Evolutionary conservation across 2,888 invertebrate genomes (phyloP).

Genomic region (Coronaproctus castanopsis): DNA sequence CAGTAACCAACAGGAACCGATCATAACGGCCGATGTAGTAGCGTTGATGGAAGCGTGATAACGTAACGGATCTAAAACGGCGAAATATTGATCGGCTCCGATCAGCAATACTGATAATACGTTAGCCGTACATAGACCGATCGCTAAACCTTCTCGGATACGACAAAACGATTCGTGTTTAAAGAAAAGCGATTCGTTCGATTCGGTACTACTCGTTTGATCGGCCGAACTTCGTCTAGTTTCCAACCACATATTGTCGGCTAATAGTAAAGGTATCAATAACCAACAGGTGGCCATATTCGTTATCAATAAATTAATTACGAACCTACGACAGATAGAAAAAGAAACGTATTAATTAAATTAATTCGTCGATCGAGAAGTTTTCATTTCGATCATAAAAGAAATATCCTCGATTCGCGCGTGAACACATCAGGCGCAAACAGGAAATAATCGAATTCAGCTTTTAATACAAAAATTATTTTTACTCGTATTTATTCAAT

Average conservation of each 20-base stretch:
- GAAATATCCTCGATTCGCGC: too few species aligned
- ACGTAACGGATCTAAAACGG: slow-evolving; percentile 41
- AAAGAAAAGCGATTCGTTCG: background rate
- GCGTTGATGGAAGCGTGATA: slow-evolving; percentile 38
- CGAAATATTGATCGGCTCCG: slow-evolving; percentile 42
- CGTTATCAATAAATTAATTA: slow-evolving; percentile 36
- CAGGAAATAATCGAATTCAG: too few species aligned
- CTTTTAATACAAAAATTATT: too few species aligned
- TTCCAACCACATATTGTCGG: slow-evolving; percentile 18
- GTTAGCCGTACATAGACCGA: slow-evolving; percentile 35
- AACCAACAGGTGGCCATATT: slow-evolving; percentile 28
- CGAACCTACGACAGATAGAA: slow-evolving; percentile 36
- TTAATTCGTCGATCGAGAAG: too few species aligned
- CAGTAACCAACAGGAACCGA: slow-evolving; percentile 31
- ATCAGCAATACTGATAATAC: slow-evolving; percentile 41
- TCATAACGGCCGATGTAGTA: slow-evolving; percentile 30
- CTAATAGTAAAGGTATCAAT: slow-evolving; percentile 27
- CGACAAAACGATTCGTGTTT: slow-evolving; percentile 20
- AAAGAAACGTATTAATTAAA: too few species aligned
- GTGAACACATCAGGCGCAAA: too few species aligned
- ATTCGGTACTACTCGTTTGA: background rate
- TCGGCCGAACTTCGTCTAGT: background rate
- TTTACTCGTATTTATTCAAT: too few species aligned
- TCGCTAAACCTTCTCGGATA: slow-evolving; percentile 41
- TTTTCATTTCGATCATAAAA: too few species aligned